Conservation (phyloP, 2,888 invertebrate species). For the Ochlodes sylvanus region DNA sequence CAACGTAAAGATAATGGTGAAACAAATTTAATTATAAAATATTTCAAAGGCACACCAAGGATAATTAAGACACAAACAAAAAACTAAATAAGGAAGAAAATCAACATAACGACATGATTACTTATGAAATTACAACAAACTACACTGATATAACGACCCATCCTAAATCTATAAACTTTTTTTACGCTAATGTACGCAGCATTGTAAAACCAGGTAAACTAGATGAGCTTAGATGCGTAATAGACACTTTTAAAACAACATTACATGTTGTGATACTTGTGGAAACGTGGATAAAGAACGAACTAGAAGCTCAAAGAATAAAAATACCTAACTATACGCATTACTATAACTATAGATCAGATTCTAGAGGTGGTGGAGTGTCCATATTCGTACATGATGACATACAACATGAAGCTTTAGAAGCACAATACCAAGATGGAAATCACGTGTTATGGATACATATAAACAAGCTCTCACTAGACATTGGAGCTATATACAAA, state of each 20-base stretch:
- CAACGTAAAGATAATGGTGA: constrained; percentile 44
- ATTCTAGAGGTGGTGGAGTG: constrained; percentile 14
- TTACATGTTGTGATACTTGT: constrained; percentile 40
- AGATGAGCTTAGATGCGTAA: constrained; percentile 45
- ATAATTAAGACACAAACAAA: constrained; percentile 33
- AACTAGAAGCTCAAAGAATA: constrained; percentile 34
- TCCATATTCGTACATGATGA: constrained; percentile 45
- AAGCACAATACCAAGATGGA: constrained; percentile 17
- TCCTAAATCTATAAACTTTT: constrained; percentile 41
- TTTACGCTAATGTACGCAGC: constrained; percentile 47
- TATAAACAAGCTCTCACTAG: constrained; percentile 19
- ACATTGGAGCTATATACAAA: constrained; percentile 27
- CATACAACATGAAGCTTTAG: constrained; percentile 33
- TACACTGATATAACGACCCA: constrained; percentile 41
- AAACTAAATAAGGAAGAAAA: constrained; percentile 11
- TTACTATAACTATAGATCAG: constrained; percentile 27
- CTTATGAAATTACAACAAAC: constrained; percentile 38
- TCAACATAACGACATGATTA: constrained; percentile 3
- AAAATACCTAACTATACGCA: constrained; percentile 31
- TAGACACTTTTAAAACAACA: constrained; percentile 31
- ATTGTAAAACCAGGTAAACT: constrained; percentile 48
- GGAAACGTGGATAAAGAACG: constrained; percentile 44
- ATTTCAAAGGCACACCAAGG: constrained; percentile 46
- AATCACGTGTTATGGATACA: constrained; percentile 33
- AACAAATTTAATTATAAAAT: constrained; percentile 47